phyloP scores from a whole-genome alignment of 2,888 invertebrate genomes.

The Plemyria rubiginata region DNA sequence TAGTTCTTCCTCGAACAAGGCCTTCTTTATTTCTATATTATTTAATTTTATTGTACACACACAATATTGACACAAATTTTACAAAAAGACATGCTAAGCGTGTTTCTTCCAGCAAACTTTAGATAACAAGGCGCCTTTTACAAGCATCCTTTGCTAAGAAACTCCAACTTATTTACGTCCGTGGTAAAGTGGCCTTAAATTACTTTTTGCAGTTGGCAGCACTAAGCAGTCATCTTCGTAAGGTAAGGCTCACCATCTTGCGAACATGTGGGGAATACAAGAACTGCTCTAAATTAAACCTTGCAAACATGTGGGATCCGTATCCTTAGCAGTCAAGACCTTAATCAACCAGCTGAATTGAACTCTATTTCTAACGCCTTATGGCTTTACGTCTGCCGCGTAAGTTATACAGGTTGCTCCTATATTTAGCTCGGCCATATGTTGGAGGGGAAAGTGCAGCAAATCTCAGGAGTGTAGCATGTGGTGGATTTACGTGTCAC shows the following conservation, averaged over 20 bases:
- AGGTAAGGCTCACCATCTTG: slow-evolving; percentile 75
- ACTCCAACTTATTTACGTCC: too few relatives aligned
- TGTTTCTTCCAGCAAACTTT: too few relatives aligned
- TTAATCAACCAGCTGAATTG: slow-evolving; percentile 24
- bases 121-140: too few relatives aligned
- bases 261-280: slow-evolving; percentile 71
- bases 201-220: slow-evolving; percentile 16
- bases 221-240: slow-evolving; percentile 39
- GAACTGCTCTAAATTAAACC: slow-evolving; percentile 11
- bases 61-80: too few relatives aligned
- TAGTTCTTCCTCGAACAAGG: too few relatives aligned
- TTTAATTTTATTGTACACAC: too few relatives aligned
- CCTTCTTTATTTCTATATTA: too few relatives aligned
- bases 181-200: background rate
- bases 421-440: slow-evolving; percentile 81
- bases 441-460: slow-evolving; percentile 67
- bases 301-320: slow-evolving; percentile 39
- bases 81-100: too few relatives aligned
- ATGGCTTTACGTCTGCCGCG: slow-evolving; percentile 13
- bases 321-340: slow-evolving; percentile 20
- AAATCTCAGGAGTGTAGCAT: slow-evolving; percentile 47
- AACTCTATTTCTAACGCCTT: slow-evolving; percentile 23
- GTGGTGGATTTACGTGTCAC: slow-evolving; percentile 47
- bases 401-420: slow-evolving; percentile 26
- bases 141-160: too few relatives aligned